Evolutionary conservation across 1,140 invertebrate genomes (phyloP), one percentile per base, ranked within the genome.

Genomic region (Cotesia glomerata): DNA sequence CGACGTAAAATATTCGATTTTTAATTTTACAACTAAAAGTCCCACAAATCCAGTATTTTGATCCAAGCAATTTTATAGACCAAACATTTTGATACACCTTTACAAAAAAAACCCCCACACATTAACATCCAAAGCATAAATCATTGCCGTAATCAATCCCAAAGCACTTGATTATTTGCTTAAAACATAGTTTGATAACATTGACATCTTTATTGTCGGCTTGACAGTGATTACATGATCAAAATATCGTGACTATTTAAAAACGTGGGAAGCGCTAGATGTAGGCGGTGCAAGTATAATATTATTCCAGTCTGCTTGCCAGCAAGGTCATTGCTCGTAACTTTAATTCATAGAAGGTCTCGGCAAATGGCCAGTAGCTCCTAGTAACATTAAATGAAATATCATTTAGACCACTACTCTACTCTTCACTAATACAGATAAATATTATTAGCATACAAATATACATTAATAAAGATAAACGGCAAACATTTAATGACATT

Each of bases 301-400:
- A 73, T 73, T 77, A 77, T 73, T 73, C 74, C 74, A 75, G 66
- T 63, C 75, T 75, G 71, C 75, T 74, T 77, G 71, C 63, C 59
- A 73, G 73, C 61, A 66, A 77, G 75, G 73, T 52, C 73, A 63
- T 62, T 52, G 39, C 36, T 70, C 62, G 54, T 70, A 71, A 75
- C 73, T 75, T 77, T 75, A 73, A 77, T 77, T 77, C 75, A 77
- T 75, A 73, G 75, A 75, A 72, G 45, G 35, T 45, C 63, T 32
- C 18, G 52, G 34, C 49, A 68, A 52, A n/a, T 58, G n/a, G n/a
- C 26, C 52, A 66, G 45, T 36, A 73, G 56, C 26, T 63, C 59
- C 39, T 32, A 51, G 56, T 35, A 49, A 11, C 5, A 51, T 49
- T 39, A 49, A 49, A 45, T 45, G 39, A 26, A 26, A 26, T 45